phyloP scores from a whole-genome alignment of 2,888 invertebrate genomes.

The Abrostola triplasia region DNA sequence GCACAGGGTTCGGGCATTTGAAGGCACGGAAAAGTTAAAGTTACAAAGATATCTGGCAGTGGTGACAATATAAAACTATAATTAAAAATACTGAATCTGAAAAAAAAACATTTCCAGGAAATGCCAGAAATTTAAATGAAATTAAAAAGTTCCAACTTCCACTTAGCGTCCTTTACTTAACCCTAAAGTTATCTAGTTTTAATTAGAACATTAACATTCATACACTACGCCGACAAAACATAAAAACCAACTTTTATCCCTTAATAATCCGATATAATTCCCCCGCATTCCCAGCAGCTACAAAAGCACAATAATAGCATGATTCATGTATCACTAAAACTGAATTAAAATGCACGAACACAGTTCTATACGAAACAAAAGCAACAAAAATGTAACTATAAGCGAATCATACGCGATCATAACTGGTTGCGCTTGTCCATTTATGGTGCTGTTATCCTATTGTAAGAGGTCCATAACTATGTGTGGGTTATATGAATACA shows the following conservation, averaged over 20 bases:
- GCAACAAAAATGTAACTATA: conserved; percentile 82
- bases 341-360: conserved; percentile 85
- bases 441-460: conserved; percentile 86
- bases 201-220: background rate
- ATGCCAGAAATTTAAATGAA: background rate
- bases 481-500: conserved; percentile 63
- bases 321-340: conserved; percentile 66
- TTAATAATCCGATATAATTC: background rate
- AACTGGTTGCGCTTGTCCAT: conserved; percentile 83
- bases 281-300: conserved; percentile 11
- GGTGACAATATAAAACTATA: background rate
- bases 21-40: background rate
- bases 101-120: conserved; percentile 12
- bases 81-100: background rate
- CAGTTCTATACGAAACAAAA: conserved; percentile 82
- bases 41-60: background rate
- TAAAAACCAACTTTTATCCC: background rate
- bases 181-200: background rate
- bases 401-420: conserved; percentile 83
- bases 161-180: too few relatives aligned
- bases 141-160: too few relatives aligned
- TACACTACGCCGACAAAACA: background rate
- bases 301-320: conserved; percentile 21
- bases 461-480: conserved; percentile 69
- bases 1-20: background rate